phyloP scores from a whole-genome alignment of 2,113 vertebrate genomes.

The Peromyscus leucopus region DNA sequence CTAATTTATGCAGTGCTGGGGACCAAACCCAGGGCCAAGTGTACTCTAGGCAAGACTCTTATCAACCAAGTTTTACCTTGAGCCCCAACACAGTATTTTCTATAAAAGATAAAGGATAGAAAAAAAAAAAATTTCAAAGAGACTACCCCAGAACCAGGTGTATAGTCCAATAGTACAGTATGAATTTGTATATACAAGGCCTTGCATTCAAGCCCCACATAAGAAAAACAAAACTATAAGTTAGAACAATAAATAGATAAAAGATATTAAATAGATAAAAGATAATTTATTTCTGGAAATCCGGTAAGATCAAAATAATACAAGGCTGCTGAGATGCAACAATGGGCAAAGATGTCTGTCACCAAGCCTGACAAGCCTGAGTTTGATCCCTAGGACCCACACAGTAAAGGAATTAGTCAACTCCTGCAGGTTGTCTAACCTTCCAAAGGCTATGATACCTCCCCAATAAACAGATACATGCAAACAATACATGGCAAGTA shows the following conservation, averaged over 20 bases:
- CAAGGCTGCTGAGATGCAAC: not conserved
- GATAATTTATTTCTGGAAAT: not conserved
- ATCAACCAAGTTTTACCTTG: not conserved
- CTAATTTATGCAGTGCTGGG: not conserved
- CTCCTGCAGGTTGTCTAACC: not conserved
- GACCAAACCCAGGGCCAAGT: not conserved
- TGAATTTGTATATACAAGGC: not conserved
- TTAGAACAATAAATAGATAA: slow-evolving; percentile 32
- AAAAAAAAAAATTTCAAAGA: not conserved
- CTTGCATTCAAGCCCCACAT: not conserved
- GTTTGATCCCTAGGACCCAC: not conserved
- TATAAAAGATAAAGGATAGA: slow-evolving; percentile 41
- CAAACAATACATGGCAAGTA: not conserved
- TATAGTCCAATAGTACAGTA: not conserved
- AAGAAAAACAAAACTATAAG: slow-evolving; percentile 14
- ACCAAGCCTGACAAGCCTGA: not conserved
- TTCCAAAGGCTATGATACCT: not conserved
- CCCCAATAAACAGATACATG: not conserved
- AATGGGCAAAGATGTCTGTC: not conserved
- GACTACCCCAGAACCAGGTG: not conserved
- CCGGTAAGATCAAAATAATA: slow-evolving; percentile 20
- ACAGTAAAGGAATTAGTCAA: not conserved
- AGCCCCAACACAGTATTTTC: not conserved
- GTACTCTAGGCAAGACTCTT: not conserved
- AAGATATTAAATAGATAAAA: not conserved